These are phyloP conservation scores for Ondatra zibethicus DNA, from an alignment of 2,113 vertebrate species.

Conservation along the genomic window DNA sequence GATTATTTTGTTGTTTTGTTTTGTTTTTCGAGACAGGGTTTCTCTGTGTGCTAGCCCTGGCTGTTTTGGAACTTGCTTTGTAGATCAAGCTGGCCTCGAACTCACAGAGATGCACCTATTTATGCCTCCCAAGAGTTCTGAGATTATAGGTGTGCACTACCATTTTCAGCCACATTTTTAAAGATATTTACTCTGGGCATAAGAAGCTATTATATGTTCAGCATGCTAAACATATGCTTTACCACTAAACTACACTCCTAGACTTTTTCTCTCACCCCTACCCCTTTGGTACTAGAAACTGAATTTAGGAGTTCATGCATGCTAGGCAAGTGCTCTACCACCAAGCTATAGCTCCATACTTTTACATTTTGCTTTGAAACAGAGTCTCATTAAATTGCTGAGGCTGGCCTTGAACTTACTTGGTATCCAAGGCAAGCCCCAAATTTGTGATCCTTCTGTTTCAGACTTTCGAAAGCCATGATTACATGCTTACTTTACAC, in stretches of 20 bases:
- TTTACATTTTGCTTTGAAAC: not conserved
- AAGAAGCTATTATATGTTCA: not conserved
- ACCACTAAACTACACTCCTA: not conserved
- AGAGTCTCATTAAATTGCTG: not conserved
- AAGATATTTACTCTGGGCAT: not conserved
- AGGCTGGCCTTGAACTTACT: not conserved
- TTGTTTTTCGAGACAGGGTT: no score
- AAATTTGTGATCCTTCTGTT: not conserved
- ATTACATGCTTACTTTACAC: no score
- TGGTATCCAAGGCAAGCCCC: not conserved
- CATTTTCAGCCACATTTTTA: no score
- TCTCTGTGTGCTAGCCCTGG: no score
- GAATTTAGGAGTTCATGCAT: not conserved
- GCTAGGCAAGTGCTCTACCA: not conserved
- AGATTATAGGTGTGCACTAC: no score
- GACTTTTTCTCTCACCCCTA: not conserved
- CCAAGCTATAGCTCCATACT: not conserved
- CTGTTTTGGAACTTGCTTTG: no score
- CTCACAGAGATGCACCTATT: no score
- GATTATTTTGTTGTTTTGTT: not conserved
- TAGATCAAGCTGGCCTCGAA: no score
- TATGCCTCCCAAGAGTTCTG: no score
- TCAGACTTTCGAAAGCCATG: not conserved
- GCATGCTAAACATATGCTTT: not conserved
- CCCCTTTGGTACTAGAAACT: not conserved